These are phyloP conservation scores for Scylla paramamosain DNA, from an alignment of 1,140 invertebrate genomes.

Conservation along the genomic window DNA sequence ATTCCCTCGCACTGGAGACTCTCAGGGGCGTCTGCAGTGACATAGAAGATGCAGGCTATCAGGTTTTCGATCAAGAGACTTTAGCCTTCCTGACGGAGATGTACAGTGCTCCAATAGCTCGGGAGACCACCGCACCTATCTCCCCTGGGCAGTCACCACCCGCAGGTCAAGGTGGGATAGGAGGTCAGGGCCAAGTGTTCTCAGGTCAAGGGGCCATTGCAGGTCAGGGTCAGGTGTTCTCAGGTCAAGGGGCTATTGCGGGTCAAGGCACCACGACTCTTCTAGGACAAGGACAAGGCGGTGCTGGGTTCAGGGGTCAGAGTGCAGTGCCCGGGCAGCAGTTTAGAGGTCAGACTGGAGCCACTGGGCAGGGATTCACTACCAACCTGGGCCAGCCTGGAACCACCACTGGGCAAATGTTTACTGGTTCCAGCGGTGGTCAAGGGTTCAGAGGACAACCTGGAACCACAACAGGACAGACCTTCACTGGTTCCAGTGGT, in stretches of 20 bases:
- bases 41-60: conserved; percentile 70
- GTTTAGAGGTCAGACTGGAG: neutral
- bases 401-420: neutral
- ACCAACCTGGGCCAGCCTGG: neutral
- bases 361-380: conserved; percentile 24
- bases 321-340: neutral
- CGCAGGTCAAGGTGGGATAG: neutral
- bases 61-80: conserved; percentile 64
- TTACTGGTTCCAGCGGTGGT: neutral
- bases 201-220: neutral
- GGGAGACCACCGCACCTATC: conserved; percentile 53
- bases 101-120: conserved; percentile 63
- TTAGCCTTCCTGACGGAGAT: conserved; percentile 28
- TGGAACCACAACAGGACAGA: neutral
- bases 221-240: neutral
- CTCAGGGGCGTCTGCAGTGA: conserved; percentile 64
- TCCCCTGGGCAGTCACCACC: neutral
- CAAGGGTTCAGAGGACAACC: conserved; percentile 14
- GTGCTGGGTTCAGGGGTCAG: neutral
- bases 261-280: neutral
- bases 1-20: conserved; percentile 57
- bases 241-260: neutral
- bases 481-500: neutral
- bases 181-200: neutral
- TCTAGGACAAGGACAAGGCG: too few relatives aligned